Percentiles rank a stretch among this genome's conserved stretches.
phyloP scores from a whole-genome alignment of 1,140 invertebrate genomes.

The Ceratosolen solmsi region DNA sequence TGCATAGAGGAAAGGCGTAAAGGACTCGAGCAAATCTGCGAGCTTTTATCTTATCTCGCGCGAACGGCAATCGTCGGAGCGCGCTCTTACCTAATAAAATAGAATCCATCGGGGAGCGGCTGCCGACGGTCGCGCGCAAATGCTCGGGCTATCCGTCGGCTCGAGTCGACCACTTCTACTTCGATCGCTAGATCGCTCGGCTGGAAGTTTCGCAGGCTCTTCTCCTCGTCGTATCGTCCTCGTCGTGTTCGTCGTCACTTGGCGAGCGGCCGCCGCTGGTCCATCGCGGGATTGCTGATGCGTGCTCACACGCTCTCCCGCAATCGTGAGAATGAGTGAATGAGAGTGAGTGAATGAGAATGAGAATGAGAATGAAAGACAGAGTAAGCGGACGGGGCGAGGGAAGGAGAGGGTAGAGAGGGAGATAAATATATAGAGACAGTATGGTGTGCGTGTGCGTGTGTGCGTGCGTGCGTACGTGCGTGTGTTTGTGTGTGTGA shows the following conservation, averaged over 20 bases:
- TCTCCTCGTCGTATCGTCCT: not conserved
- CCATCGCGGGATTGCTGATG: not conserved
- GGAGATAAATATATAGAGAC: no score
- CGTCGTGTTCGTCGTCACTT: not conserved
- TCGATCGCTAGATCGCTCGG: not conserved
- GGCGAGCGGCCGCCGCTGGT: not conserved
- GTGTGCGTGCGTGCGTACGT: no score
- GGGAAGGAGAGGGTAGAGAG: no score
- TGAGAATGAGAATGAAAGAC: not conserved
- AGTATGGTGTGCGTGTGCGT: no score
- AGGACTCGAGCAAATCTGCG: no score
- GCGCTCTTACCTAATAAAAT: conserved; percentile 66
- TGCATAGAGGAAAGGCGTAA: not conserved
- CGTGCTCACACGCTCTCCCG: not conserved
- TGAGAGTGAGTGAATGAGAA: not conserved
- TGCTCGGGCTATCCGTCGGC: not conserved
- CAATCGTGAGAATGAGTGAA: not conserved
- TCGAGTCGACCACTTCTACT: not conserved
- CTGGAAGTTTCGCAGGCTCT: no score
- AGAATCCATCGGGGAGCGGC: conserved; percentile 66
- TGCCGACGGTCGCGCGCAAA: conserved; percentile 1
- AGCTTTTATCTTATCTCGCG: not conserved
- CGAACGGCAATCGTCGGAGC: not conserved
- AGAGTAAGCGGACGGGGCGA: no score
- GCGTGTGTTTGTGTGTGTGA: no score